Conservation (phyloP, 2,888 invertebrate species). For the Macrostomum cliftonense region DNA sequence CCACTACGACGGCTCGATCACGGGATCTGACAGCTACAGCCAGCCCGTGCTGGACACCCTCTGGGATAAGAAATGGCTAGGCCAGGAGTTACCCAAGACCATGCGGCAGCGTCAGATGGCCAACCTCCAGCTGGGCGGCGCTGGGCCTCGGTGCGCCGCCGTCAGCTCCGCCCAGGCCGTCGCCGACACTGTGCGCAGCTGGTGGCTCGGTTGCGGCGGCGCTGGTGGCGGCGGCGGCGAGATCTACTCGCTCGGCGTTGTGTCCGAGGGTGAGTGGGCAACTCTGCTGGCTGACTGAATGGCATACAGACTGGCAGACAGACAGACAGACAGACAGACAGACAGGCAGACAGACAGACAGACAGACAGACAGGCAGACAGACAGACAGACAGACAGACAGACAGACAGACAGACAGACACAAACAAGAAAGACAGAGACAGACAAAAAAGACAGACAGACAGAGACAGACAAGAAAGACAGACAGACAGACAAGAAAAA, state of each 20-base stretch:
- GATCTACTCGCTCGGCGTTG: constrained; percentile 21
- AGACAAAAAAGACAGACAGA: too few relatives aligned
- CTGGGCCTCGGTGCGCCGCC: background rate
- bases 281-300: too few relatives aligned
- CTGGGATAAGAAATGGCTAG: constrained; percentile 30
- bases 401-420: too few relatives aligned
- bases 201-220: constrained; percentile 24
- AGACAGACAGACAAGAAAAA: too few relatives aligned
- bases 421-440: too few relatives aligned
- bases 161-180: constrained; percentile 4
- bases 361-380: too few relatives aligned
- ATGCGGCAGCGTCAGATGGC: background rate
- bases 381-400: too few relatives aligned
- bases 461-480: too few relatives aligned
- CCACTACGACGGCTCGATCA: constrained; percentile 28
- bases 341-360: too few relatives aligned
- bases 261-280: constrained; percentile 24
- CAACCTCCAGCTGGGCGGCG: background rate
- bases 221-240: constrained; percentile 20
- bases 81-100: constrained; percentile 18
- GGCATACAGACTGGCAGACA: too few relatives aligned
- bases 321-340: too few relatives aligned
- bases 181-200: constrained; percentile 22
- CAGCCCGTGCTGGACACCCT: constrained; percentile 23
- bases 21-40: constrained; percentile 28